These are phyloP conservation scores for Chloromyia formosa DNA, from an alignment of 2,888 invertebrate species.

Conservation along the genomic window DNA sequence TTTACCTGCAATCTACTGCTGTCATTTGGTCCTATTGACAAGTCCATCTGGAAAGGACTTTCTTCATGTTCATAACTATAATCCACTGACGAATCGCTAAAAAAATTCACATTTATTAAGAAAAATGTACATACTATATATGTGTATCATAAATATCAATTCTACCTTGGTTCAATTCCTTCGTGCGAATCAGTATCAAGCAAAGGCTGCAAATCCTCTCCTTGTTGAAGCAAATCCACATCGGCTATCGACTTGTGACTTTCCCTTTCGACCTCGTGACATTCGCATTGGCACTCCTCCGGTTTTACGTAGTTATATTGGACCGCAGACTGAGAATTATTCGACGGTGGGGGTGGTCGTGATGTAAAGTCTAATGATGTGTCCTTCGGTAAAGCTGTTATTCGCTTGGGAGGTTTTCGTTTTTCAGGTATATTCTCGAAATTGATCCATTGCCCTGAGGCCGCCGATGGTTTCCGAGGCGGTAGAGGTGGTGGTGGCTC, in stretches of 20 bases:
- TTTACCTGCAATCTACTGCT: conserved; percentile 1
- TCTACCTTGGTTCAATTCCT: conserved; percentile 60
- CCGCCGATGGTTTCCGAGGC: conserved; percentile 60
- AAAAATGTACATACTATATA: background rate
- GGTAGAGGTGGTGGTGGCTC: conserved; percentile 65
- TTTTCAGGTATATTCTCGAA: conserved; percentile 87
- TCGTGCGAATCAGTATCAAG: conserved; percentile 63
- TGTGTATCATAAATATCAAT: background rate
- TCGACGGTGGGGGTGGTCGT: conserved; percentile 50
- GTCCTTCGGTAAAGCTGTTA: conserved; percentile 78
- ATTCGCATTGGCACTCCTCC: conserved; percentile 88
- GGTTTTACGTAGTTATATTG: conserved; percentile 85
- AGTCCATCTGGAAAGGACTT: conserved; percentile 37
- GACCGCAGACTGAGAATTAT: conserved; percentile 57
- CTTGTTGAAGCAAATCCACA: conserved; percentile 59
- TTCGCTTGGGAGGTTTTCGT: conserved; percentile 81
- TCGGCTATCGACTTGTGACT: conserved; percentile 56
- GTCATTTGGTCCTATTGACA: conserved; percentile 18
- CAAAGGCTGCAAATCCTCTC: conserved; percentile 67
- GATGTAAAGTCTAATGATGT: conserved; percentile 51
- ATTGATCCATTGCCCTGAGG: conserved; percentile 78
- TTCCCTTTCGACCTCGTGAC: conserved; percentile 71
- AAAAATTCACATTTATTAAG: too few relatives aligned
- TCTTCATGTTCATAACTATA: conserved; percentile 60
- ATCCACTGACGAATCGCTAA: conserved; percentile 69